A percentile compares a stretch with the other conserved stretches of the same genome.
phyloP scores from a whole-genome alignment of 2,888 invertebrate species.

The Cecidostiba fungosa region DNA sequence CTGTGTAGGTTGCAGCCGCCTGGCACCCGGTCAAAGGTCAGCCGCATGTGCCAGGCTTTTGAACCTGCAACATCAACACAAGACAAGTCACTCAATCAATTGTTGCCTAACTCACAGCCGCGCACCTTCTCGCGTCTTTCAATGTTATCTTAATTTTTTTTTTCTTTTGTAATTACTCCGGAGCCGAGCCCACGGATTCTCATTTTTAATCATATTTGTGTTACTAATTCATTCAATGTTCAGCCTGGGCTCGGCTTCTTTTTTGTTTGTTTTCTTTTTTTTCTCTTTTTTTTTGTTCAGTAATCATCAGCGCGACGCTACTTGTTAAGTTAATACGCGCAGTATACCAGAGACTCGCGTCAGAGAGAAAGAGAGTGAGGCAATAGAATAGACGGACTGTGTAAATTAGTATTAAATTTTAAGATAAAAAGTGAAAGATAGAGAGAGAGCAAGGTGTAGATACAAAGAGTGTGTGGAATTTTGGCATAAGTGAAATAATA shows the following conservation, averaged over 20 bases:
- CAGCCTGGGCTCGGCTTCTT: constrained; percentile 53
- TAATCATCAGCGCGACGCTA: constrained; percentile 48
- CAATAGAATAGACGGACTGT: constrained; percentile 56
- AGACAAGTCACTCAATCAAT: constrained; percentile 80
- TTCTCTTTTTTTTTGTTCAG: constrained; percentile 47
- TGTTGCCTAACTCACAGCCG: constrained; percentile 73
- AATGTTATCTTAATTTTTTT: constrained; percentile 27
- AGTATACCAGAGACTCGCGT: constrained; percentile 36
- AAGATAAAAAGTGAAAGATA: constrained; percentile 32
- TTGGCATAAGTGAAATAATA: not conserved
- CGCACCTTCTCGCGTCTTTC: constrained; percentile 59
- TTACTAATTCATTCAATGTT: not conserved
- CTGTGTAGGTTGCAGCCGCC: constrained; percentile 96
- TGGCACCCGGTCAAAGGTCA: constrained; percentile 95
- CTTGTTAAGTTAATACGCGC: constrained; percentile 19
- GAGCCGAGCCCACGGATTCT: constrained; percentile 20
- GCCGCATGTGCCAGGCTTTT: constrained; percentile 97
- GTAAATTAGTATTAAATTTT: constrained; percentile 43
- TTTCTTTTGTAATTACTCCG: not conserved
- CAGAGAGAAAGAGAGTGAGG: constrained; percentile 62
- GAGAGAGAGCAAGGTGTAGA: not conserved
- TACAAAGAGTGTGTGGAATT: not conserved
- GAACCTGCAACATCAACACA: constrained; percentile 91
- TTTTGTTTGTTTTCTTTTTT: not conserved
- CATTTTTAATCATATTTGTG: not conserved